Base-by-base conservation (phyloP, 2,113 vertebrate genomes). In the Muntiacus muntjak region DNA sequence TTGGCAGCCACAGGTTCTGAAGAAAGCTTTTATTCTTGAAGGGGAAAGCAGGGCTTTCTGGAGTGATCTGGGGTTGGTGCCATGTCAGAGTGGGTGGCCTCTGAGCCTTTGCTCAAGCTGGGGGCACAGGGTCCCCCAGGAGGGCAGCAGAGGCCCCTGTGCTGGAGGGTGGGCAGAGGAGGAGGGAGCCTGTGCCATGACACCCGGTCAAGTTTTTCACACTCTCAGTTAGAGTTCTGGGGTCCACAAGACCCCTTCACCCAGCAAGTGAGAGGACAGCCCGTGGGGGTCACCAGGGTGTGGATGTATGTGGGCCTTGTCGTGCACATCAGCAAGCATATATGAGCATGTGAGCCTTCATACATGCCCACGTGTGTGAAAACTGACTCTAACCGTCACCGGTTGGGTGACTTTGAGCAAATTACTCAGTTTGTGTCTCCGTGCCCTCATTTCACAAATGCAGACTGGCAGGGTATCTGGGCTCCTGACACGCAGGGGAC, bases 241-340 rank as follows among this genome's bases (percentile, higher is more conserved):
- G 26, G 2, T 13, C 17, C 19, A 2, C 17, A 9, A 5, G 89
- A 64, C 15, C 23, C 50, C 50, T 67, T 64, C 55, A 5, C 14
- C 47, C 47, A 64, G 47, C 4, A 36, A 74, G 45, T 25, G 14
- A 62, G 52, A 57, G 25, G 62, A 30, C 13, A 21, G 47, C 26
- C 45, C 3, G 0, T 0, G 23, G 11, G 91, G 8, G 11, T 10
- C 3, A 8, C 8, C 21, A 1, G 26, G 2, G 50, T 40, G 6
- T 19, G n/a, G 23, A 21, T 1, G 17, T 3, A 16, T 6, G 6
- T 5, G 21, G 25, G 30, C 11, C 1, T 26, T 17, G 55, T 9
- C 3, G 1, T 16, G 25, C 13, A 0, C 1, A 2, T 15, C 25
- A 10, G 1, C 21, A 15, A 33, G 43, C 2, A 2, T 19, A n/a